Percentiles rank a stretch among this genome's conserved stretches.
Conservation (phyloP, 2,888 invertebrate genomes). For the Andrena camellia region DNA sequence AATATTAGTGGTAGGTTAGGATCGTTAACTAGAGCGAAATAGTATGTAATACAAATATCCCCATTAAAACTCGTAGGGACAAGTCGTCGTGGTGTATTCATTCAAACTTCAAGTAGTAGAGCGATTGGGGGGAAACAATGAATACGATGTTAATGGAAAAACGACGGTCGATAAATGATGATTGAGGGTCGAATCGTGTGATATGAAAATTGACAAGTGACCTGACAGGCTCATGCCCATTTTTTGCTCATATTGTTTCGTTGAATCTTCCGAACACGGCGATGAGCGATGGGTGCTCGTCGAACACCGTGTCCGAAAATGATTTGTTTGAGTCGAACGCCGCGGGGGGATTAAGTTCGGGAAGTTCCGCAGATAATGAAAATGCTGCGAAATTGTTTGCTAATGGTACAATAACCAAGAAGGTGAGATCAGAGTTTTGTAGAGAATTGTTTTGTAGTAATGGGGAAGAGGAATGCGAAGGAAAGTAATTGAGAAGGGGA, state of each 20-base stretch:
- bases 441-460: not conserved
- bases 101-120: not conserved
- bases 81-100: not conserved
- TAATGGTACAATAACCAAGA: conserved; percentile 46
- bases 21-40: no score
- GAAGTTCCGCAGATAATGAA: conserved; percentile 25
- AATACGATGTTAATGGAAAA: conserved; percentile 23
- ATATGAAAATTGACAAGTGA: conserved; percentile 60
- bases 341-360: conserved; percentile 21
- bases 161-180: conserved; percentile 40
- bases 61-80: not conserved
- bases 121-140: conserved; percentile 25
- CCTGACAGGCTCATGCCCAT: conserved; percentile 10
- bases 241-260: conserved; percentile 15
- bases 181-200: conserved; percentile 20
- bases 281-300: conserved; percentile 47
- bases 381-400: conserved; percentile 6
- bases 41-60: not conserved
- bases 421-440: conserved; percentile 43
- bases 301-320: conserved; percentile 26
- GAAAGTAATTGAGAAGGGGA: no score
- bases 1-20: no score
- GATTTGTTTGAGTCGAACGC: conserved; percentile 8
- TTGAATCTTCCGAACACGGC: conserved; percentile 9
- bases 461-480: not conserved